These are phyloP conservation scores for Melolontha melolontha DNA, from an alignment of 2,888 invertebrate genomes.

Conservation along the genomic window DNA sequence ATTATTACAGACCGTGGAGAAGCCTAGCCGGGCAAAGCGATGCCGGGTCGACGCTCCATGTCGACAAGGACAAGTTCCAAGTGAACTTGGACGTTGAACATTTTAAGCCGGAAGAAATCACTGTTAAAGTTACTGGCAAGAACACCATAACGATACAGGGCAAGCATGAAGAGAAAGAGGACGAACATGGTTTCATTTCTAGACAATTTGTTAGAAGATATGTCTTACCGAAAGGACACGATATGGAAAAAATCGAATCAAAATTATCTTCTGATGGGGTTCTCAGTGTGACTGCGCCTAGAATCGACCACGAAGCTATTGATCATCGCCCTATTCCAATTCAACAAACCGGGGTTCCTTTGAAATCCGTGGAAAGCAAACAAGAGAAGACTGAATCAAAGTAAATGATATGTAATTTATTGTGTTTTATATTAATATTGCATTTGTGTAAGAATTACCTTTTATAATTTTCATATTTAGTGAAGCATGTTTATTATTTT, in stretches of 20 bases:
- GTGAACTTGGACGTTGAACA: conserved; percentile 82
- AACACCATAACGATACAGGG: conserved; percentile 80
- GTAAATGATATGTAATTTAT: no score
- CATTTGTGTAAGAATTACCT: no score
- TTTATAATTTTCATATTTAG: no score
- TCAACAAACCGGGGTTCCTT: conserved; percentile 60
- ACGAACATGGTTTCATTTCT: conserved; percentile 80
- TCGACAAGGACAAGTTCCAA: conserved; percentile 77
- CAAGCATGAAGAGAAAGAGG: conserved; percentile 81
- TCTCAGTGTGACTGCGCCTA: conserved; percentile 76
- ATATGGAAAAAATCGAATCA: conserved; percentile 78
- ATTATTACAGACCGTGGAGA: conserved; percentile 64
- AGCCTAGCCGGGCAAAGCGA: conserved; percentile 71
- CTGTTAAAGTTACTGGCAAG: conserved; percentile 78
- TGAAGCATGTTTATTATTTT: no score
- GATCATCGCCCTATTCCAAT: conserved; percentile 66
- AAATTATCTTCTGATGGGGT: conserved; percentile 82
- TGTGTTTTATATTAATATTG: no score
- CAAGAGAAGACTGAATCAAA: conserved; percentile 28
- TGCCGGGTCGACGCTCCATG: conserved; percentile 69
- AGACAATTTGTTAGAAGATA: conserved; percentile 83
- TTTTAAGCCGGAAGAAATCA: conserved; percentile 82
- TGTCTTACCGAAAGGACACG: conserved; percentile 78
- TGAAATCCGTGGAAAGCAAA: conserved; percentile 48
- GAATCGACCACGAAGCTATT: conserved; percentile 56